Evolutionary conservation across 2,113 vertebrate genomes (phyloP).

Genomic region (Cisticola juncidis): DNA sequence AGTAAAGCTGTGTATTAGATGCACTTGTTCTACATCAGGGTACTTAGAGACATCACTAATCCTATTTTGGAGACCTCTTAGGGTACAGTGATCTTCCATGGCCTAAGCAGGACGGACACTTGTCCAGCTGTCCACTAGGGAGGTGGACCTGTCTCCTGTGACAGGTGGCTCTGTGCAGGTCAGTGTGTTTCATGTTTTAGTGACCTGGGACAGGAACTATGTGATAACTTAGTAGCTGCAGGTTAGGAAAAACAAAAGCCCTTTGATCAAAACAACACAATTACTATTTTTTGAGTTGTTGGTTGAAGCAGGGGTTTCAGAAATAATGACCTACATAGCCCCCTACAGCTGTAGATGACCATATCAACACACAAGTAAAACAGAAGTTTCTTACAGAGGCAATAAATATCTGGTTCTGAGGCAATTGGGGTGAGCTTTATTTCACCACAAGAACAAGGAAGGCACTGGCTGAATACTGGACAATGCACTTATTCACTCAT

Average conservation of each 20-base stretch:
- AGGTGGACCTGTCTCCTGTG: not conserved
- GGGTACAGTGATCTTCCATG: not conserved
- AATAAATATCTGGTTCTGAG: not conserved
- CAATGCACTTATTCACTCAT: not conserved
- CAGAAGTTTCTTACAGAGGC: not conserved
- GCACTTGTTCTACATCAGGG: not conserved
- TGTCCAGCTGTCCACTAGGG: not conserved
- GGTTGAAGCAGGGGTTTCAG: not conserved
- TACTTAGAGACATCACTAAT: not conserved
- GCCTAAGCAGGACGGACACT: not conserved
- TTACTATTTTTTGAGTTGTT: not conserved
- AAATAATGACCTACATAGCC: not conserved
- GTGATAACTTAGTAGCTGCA: not conserved
- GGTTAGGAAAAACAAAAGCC: not conserved
- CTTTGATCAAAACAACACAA: not conserved
- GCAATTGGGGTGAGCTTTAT: not conserved
- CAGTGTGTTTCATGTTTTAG: not conserved
- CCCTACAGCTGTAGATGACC: not conserved
- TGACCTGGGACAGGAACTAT: not conserved
- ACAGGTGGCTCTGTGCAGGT: not conserved
- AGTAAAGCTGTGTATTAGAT: constrained; percentile 39
- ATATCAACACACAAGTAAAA: not conserved
- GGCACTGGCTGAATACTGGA: not conserved
- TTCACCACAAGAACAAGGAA: not conserved
- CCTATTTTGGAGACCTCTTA: not conserved